phyloP scores from a whole-genome alignment of 2,888 invertebrate genomes.

The Drosophila paranaensis region DNA sequence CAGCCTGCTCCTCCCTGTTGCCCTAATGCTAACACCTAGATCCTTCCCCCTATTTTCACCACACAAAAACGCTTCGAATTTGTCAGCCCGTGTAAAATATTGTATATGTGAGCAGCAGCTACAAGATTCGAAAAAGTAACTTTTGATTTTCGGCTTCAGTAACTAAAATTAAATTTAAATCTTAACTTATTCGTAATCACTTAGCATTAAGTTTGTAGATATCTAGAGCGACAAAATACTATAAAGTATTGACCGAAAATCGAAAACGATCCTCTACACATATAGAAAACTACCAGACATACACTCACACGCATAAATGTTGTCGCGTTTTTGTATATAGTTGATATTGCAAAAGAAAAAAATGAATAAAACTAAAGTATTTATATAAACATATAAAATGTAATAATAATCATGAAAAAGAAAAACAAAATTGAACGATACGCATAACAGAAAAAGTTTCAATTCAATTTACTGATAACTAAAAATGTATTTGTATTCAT shows the following conservation, averaged over 20 bases:
- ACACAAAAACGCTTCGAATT: conserved; percentile 4
- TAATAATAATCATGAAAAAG: conserved; percentile 20
- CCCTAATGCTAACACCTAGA: conserved; percentile 15
- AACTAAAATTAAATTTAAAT: conserved; percentile 58
- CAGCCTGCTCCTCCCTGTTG: conserved; percentile 8
- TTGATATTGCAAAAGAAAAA: conserved; percentile 47
- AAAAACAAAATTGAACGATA: conserved; percentile 17
- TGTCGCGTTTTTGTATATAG: conserved; percentile 64
- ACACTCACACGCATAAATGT: conserved; percentile 21
- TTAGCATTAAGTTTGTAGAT: conserved; percentile 75
- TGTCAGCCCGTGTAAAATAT: conserved; percentile 66
- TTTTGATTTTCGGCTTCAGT: conserved; percentile 38
- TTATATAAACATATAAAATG: conserved; percentile 32
- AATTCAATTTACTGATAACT: conserved; percentile 38
- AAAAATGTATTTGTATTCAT: conserved; percentile 44
- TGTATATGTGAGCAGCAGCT: conserved; percentile 68
- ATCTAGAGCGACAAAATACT: conserved; percentile 39
- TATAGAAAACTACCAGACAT: conserved; percentile 18
- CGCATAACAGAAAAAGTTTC: conserved; percentile 32
- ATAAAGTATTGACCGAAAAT: conserved; percentile 5
- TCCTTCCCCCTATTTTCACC: conserved; percentile 8
- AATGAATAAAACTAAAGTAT: conserved; percentile 20
- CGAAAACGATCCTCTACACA: conserved; percentile 17
- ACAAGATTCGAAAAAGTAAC: conserved; percentile 5
- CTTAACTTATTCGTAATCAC: conserved; percentile 62